phyloP scores from a whole-genome alignment of 2,797 vertebrate genomes.

The Ptychobarbus kaznakovi region DNA sequence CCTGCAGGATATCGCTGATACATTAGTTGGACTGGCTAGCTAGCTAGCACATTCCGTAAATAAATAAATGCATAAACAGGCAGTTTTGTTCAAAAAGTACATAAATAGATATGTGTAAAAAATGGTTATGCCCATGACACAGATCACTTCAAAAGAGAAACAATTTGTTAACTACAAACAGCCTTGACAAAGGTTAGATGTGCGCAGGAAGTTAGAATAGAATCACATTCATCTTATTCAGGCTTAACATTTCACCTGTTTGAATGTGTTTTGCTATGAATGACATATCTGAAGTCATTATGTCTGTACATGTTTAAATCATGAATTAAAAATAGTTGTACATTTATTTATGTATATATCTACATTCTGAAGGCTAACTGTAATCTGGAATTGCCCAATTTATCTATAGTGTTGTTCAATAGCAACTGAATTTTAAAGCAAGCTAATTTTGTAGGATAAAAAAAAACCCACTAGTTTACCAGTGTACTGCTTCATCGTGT shows the following conservation, averaged over 20 bases:
- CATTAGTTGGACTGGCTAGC: slow-evolving; percentile 18
- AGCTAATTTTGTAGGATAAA: background rate
- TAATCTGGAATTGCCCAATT: slow-evolving; percentile 38
- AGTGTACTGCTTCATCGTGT: slow-evolving; percentile 27
- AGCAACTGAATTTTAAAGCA: slow-evolving; percentile 3
- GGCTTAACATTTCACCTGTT: slow-evolving; percentile 9
- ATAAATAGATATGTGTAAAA: slow-evolving; percentile 33
- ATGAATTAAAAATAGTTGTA: slow-evolving; percentile 31
- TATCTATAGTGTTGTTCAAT: slow-evolving; percentile 14
- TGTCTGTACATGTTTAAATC: slow-evolving; percentile 12
- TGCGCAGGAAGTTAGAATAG: slow-evolving; percentile 26
- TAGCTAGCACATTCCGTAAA: slow-evolving; percentile 19
- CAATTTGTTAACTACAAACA: slow-evolving; percentile 22
- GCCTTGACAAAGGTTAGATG: slow-evolving; percentile 35
- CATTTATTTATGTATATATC: slow-evolving; percentile 24
- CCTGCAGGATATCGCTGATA: slow-evolving; percentile 7
- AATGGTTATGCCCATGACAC: slow-evolving; percentile 13
- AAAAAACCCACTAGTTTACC: background rate
- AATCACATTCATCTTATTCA: slow-evolving; percentile 13
- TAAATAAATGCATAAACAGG: slow-evolving; percentile 43
- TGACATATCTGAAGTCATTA: slow-evolving; percentile 13
- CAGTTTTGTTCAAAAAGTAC: slow-evolving; percentile 23
- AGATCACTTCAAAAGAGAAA: background rate
- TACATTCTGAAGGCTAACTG: slow-evolving; percentile 10
- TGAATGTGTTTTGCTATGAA: slow-evolving; percentile 8